Evolutionary conservation across 2,113 vertebrate species (phyloP), one percentile per base, ranked within the genome.

Genomic region (Oncorhynchus mykiss): DNA sequence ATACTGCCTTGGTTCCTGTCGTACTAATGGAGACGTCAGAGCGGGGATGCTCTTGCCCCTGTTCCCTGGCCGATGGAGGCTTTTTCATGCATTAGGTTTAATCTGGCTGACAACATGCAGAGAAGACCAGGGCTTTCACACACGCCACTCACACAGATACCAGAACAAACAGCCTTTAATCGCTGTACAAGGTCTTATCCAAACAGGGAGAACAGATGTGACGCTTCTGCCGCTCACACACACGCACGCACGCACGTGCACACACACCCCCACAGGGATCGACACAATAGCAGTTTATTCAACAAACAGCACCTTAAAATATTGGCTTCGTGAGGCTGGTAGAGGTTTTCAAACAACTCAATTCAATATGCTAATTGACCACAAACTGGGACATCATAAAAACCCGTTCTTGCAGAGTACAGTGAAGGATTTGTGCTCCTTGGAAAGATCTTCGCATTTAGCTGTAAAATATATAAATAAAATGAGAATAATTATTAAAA

Each of bases 51-150:
- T 34, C 31, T n/a, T 60, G 67, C 69, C 74, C 67, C 48, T 18
- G 5, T 18, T 51, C 22, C 70, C 48, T 45, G 60, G 64, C 80
- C 78, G 77, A 71, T 73, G 51, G 82, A 78, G 84, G 84, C 72
- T 85, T 85, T 85, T 65, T 76, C 75, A 85, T 76, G 84, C 77
- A 78, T 87, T 80, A 74, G 81, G 78, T 78, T 78, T 81, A 88
- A 82, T 83, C 84, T 82, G 76, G 74, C 5, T 77, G 83, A 85
- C 84, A 82, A 80, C 80, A 70, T 51, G 72, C 54, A 45, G 80
- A 69, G 84, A 82, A 74, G 69, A 62, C 48, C 45, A 59, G 69
- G 51, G 77, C 80, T 81, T 85, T 84, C 2, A 67, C 57, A 31
- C 64, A 75, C 24, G 22, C 45, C 51, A 7, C 51, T 16, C 51